Base-by-base conservation (phyloP, 2,797 vertebrate species). In the Silurus aristotelis region DNA sequence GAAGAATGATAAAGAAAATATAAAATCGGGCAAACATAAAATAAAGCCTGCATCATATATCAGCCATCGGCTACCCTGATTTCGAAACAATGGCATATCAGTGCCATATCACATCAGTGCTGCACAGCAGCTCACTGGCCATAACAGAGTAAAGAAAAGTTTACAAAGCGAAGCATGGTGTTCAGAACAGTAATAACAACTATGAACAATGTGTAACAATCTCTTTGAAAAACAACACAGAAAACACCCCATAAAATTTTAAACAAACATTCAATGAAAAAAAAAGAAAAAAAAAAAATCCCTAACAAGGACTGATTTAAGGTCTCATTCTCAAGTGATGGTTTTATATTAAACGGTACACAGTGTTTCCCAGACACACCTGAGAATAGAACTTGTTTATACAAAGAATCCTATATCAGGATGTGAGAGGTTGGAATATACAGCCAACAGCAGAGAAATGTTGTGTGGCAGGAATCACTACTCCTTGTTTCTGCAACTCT, bases 401-500 rank as follows among this genome's bases (percentile, higher is more conserved):
- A 71, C 5, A 27, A 2, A 73, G 38, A 86, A 27, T 12, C 58
- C 8, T 64, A 68, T 27, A 66, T 88, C 61, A 86, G 71, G 48
- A 76, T 73, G 1, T 2, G 13, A 72, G 68, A 19, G 85, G 85
- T 86, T 91, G 94, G 12, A 81, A 87, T 85, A 84, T 72, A 22
- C 83, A 38, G 80, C 83, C 19, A 86, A 87, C 43, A 85, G 87
- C 38, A 87, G 88, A 13, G 56, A 17, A 58, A 89, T 86, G 61
- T 68, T 83, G 80, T 8, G 95, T 87, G 0, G 85, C 71, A 0
- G 96, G 94, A 70, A 99, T 94, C 20, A 97, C 93, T 66, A 96
- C 94, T 0, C 97, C 97, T 81, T 97, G 96, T 81, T 92, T 96
- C 71, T 99, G 97, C 31, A 99, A 94, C 80, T 97, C 96, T 87